Conservation (phyloP, 2,797 vertebrate genomes). For the Petrocephalus sullivani region DNA sequence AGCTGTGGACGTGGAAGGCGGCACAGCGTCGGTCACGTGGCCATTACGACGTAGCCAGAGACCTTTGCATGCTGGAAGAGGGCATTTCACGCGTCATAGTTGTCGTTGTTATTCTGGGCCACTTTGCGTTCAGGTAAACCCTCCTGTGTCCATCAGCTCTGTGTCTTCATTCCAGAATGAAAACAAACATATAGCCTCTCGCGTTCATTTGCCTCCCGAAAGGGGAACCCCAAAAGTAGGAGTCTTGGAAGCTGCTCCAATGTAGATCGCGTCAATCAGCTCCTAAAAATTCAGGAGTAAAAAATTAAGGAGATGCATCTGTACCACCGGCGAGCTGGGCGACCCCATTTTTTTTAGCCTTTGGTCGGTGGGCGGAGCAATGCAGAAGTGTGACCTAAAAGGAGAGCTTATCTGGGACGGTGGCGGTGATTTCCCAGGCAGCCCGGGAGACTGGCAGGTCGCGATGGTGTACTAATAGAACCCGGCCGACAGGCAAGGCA, state of each 20-base stretch:
- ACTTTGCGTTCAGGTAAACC: not conserved
- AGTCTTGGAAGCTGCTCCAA: not conserved
- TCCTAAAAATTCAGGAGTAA: not conserved
- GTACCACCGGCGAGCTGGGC: not conserved
- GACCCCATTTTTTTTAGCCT: slow-evolving; percentile 20
- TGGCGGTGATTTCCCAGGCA: slow-evolving; percentile 32
- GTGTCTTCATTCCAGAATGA: not conserved
- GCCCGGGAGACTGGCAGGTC: slow-evolving; percentile 30
- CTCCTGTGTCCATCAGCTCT: not conserved
- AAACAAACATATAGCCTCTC: not conserved
- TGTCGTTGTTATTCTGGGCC: not conserved
- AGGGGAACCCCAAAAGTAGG: not conserved
- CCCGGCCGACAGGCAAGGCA: slow-evolving; percentile 37
- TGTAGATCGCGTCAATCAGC: not conserved
- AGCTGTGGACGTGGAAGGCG: not conserved
- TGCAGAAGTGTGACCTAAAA: slow-evolving; percentile 31
- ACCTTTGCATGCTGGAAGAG: not conserved
- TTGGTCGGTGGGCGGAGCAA: slow-evolving; percentile 26
- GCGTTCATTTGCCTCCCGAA: not conserved
- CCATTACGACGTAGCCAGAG: not conserved
- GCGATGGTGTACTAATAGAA: slow-evolving; percentile 37
- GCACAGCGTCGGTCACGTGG: not conserved
- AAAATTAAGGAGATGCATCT: not conserved
- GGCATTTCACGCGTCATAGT: not conserved
- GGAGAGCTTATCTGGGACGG: slow-evolving; percentile 39